Percentiles rank a stretch among this genome's conserved stretches.
phyloP scores from a whole-genome alignment of 2,888 invertebrate species.

The Trimorus sp. region DNA sequence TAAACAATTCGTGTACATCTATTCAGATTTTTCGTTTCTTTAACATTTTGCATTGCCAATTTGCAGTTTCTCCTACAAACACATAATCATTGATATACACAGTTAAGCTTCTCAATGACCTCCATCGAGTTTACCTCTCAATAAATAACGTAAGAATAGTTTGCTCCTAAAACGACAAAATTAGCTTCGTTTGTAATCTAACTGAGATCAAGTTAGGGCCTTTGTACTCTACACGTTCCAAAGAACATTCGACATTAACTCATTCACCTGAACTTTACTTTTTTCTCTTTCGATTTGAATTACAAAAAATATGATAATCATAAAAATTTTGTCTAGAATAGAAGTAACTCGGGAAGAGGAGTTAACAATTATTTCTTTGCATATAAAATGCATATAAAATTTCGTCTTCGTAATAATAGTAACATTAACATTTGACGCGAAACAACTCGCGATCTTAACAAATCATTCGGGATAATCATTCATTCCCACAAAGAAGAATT shows the following conservation, averaged over 20 bases:
- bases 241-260: constrained; percentile 44
- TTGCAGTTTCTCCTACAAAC: constrained; percentile 20
- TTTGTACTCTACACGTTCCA: constrained; percentile 59
- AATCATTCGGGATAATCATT: too few relatives aligned
- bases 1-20: constrained; percentile 84
- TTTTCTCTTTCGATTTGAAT: constrained; percentile 6
- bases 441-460: too few relatives aligned
- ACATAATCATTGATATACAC: too few relatives aligned
- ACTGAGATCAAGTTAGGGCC: constrained; percentile 60
- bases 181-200: constrained; percentile 55
- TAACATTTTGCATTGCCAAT: neutral
- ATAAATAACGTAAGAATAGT: constrained; percentile 47
- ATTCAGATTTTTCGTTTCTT: too few relatives aligned
- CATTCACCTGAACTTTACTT: constrained; percentile 34
- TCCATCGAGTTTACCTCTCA: constrained; percentile 31
- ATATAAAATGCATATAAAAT: too few relatives aligned
- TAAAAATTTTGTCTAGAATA: too few relatives aligned
- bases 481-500: too few relatives aligned
- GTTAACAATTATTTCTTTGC: too few relatives aligned
- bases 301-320: too few relatives aligned
- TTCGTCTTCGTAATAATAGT: too few relatives aligned
- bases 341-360: too few relatives aligned
- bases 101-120: constrained; percentile 10
- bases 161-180: constrained; percentile 44
- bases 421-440: too few relatives aligned